Evolutionary conservation across 2,888 invertebrate species (phyloP), one percentile per base, ranked within the genome.

Genomic region (Papilio elwesi): DNA sequence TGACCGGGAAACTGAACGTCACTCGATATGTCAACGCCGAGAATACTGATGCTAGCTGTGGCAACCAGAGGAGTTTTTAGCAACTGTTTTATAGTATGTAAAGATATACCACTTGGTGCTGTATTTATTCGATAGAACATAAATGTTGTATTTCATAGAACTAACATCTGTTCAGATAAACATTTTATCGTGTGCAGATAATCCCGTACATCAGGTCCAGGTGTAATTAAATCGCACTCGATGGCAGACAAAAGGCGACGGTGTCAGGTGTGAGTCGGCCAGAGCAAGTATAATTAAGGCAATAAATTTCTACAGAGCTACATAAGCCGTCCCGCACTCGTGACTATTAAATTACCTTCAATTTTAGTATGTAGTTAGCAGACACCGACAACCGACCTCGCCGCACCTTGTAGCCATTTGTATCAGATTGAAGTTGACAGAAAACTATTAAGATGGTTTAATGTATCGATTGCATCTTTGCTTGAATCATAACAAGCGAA

Each of bases 291-390:
- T 92, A 93, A 92, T 93, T 91, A 89, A 84, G 83, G 87, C 84
- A 84, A 92, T 92, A 92, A 93, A 92, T 93, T 87, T 84, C 75
- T 62, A 79, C 82, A 81, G 82, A 82, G 83, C 85, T 87, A 87
- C 89, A 89, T 87, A 84, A 84, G 85, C 85, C 84, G 72, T 80
- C 80, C 76, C 78, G 81, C 81, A 79, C 83, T 81, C 85, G 88
- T 87, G 89, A 88, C 92, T 90, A 91, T 92, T 91, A 92, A 91
- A 92, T 88, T 85, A 84, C 82, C 82, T 81, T 87, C 85, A 88
- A 86, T 91, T 90, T 87, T 85, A 86, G 85, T 84, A 82, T 84
- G 69, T 69, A 51, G 69, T 69, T 69, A 69, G 62, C 69, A 69
- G 62, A 59, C 59, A 59, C 9, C 36, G 12, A 57, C 36, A 69